Conservation (phyloP, 1,140 invertebrate genomes). For the Melipona quadrifasciata region DNA sequence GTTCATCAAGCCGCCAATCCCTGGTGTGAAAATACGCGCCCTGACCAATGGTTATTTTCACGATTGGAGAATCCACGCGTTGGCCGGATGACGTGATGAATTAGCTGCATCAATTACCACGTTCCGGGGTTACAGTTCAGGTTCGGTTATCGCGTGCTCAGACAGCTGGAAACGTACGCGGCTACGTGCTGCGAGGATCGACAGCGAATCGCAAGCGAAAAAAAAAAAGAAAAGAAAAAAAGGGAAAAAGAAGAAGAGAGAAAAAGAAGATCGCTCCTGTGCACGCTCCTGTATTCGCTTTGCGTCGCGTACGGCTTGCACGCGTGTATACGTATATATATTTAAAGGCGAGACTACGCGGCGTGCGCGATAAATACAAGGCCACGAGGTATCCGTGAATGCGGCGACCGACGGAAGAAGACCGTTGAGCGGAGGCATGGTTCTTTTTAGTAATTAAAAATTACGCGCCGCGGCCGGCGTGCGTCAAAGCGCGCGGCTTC, state of each 20-base stretch:
- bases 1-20: neutral
- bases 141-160: conserved; percentile 43
- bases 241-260: neutral
- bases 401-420: conserved; percentile 35
- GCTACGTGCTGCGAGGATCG: conserved; percentile 10
- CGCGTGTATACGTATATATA: neutral
- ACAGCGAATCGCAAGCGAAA: conserved; percentile 23
- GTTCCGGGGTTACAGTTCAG: neutral
- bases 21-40: neutral
- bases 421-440: conserved; percentile 25
- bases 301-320: neutral
- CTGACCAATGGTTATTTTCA: conserved; percentile 8
- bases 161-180: conserved; percentile 20
- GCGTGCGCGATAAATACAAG: conserved; percentile 40
- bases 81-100: conserved; percentile 25
- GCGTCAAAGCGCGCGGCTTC: conserved; percentile 60
- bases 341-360: conserved; percentile 48
- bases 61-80: neutral
- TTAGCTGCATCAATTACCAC: conserved; percentile 45
- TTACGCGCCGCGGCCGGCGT: conserved; percentile 50
- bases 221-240: no score
- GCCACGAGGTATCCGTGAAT: conserved; percentile 52
- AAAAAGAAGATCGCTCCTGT: conserved; percentile 3
- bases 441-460: conserved; percentile 70
- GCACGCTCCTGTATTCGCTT: neutral